Evolutionary conservation across 2,113 vertebrate species (phyloP).

Genomic region (Tursiops truncatus): DNA sequence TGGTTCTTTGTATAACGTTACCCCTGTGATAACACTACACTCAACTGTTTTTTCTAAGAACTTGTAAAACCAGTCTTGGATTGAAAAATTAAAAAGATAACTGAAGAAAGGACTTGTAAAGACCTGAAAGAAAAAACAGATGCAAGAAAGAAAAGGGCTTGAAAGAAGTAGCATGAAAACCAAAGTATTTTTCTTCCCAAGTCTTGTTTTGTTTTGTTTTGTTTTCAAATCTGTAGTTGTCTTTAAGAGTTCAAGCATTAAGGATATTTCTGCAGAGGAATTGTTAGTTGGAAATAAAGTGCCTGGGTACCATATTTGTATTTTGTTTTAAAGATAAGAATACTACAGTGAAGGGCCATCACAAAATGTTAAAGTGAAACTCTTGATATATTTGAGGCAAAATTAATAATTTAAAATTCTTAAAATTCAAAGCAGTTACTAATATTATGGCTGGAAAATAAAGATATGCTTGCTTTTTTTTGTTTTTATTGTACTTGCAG

Average conservation of each 20-base stretch:
- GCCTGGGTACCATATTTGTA: too few relatives aligned
- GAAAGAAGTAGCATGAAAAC: neutral
- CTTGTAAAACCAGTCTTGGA: neutral
- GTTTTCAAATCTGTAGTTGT: neutral
- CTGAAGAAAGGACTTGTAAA: neutral
- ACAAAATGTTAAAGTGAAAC: neutral
- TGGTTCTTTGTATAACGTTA: neutral
- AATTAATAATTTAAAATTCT: slow-evolving; percentile 2
- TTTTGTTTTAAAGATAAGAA: neutral
- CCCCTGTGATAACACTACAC: neutral
- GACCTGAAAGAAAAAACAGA: neutral
- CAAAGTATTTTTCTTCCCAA: neutral
- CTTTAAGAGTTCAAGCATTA: neutral
- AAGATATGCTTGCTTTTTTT: neutral
- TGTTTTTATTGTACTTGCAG: neutral
- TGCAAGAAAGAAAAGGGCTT: neutral
- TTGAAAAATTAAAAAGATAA: neutral
- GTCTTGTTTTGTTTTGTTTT: neutral
- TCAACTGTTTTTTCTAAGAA: neutral
- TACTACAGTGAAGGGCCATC: neutral
- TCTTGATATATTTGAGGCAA: neutral
- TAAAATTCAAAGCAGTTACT: neutral
- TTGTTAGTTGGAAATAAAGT: neutral
- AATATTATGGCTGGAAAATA: neutral
- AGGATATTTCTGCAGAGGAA: neutral